Base-by-base conservation (phyloP, 2,888 invertebrate genomes). In the Acleris literana region DNA sequence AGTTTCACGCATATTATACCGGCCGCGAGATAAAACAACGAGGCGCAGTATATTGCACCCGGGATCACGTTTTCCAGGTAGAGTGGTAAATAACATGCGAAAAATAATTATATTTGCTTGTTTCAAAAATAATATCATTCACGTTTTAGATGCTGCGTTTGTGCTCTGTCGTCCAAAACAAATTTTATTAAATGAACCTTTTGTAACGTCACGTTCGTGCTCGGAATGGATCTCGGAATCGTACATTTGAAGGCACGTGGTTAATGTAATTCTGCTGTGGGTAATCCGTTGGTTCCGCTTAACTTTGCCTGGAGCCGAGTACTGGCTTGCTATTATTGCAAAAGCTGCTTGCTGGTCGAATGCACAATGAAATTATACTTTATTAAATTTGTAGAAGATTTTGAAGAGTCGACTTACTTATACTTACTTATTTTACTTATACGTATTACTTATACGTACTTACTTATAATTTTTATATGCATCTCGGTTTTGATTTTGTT, bases 1-100 rank as follows among this genome's bases (percentile, higher is more conserved):
- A 69, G 58, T 74, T 75, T 72, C 75, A 76, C 73, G 71, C 72
- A 72, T 69, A 73, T 77, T 77, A 74, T 76, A 78, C 77, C 70
- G 62, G 46, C 61, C 70, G 63, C 62, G 69, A 69, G 74, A 79
- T 78, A 81, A 80, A 82, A 81, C 78, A 71, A 29, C 49, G 49
- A 20, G 49, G 18, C 49, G 46, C n/a, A 46, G 39, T 39, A 39
- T 39, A 46, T 46, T 46, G 17, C 7, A 17, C 46, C 6, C 46
- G 46, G 46, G 7, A 54, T 33, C 43, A 55, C 20, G 43, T 22
- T 43, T 55, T 55, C 16, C 20, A 16, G 33, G 16, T 11, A 11
- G 55, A 39, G 13, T 17, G 46, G 46, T 39, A 39, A 46, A n/a
- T 17, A n/a, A n/a, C 44, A 16, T 16, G 33, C 33, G 33, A 44